Percentiles rank a stretch among this genome's conserved stretches.
Conservation (phyloP, 2,797 vertebrate genomes). For the Falco peregrinus region DNA sequence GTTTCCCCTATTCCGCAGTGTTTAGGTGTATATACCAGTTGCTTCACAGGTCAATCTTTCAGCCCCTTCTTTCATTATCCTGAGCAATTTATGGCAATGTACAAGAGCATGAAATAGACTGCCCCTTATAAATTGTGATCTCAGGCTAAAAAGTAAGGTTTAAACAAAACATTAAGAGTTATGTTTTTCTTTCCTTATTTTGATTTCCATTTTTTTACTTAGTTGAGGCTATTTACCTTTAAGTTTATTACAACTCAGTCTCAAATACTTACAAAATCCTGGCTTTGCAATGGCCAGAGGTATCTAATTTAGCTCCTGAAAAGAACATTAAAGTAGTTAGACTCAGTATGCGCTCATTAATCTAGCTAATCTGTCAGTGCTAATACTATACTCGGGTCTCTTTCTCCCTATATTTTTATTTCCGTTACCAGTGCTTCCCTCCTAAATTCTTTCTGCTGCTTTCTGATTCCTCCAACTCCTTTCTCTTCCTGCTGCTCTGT, state of each 20-base stretch:
- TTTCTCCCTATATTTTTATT: background rate
- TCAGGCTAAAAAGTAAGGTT: background rate
- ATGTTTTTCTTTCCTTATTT: background rate
- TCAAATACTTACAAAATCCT: background rate
- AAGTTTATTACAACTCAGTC: background rate
- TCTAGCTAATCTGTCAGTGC: background rate
- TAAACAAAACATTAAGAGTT: background rate
- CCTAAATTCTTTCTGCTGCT: background rate
- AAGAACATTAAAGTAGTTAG: background rate
- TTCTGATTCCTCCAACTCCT: background rate
- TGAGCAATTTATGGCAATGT: background rate
- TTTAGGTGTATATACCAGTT: background rate
- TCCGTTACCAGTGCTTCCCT: background rate
- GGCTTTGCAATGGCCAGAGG: background rate
- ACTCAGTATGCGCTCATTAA: background rate
- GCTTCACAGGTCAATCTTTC: background rate
- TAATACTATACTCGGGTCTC: background rate
- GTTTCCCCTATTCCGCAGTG: background rate
- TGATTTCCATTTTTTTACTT: background rate
- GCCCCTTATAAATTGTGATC: background rate
- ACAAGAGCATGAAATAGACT: background rate
- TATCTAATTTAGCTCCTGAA: background rate
- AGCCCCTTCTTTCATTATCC: background rate
- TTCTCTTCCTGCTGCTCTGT: background rate
- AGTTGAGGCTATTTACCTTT: background rate